Conservation (phyloP, 2,113 vertebrate genomes). For the Cephalopholis sonnerati region DNA sequence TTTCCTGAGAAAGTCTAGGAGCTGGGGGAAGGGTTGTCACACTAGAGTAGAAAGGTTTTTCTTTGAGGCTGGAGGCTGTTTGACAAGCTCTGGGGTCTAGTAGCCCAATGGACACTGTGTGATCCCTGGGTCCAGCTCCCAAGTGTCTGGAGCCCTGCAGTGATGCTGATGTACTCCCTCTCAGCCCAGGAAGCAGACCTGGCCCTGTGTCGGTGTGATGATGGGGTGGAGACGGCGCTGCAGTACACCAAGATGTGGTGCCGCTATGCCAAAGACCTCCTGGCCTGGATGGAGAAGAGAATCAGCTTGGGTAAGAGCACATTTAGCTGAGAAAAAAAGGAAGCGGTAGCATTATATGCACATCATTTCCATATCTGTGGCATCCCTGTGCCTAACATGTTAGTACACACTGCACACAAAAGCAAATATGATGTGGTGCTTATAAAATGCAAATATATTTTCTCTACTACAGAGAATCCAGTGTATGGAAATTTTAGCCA, state of each 20-base stretch:
- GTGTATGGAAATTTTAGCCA: constrained; percentile 3
- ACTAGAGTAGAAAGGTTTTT: constrained; percentile 7
- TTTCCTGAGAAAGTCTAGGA: constrained; percentile 16
- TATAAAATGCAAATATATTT: constrained; percentile 6
- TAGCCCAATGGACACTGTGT: constrained; percentile 31
- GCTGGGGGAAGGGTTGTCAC: background rate
- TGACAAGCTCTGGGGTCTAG: background rate
- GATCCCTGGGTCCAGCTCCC: constrained; percentile 26
- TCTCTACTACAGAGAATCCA: background rate
- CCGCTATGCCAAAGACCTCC: constrained; percentile 93
- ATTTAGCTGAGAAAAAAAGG: constrained; percentile 5
- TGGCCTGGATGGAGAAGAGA: constrained; percentile 93
- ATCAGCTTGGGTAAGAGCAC: constrained; percentile 87
- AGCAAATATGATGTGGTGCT: background rate
- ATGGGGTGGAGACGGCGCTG: constrained; percentile 90
- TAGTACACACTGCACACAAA: constrained; percentile 15
- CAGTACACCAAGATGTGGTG: constrained; percentile 94
- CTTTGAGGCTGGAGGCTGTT: constrained; percentile 10
- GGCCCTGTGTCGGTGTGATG: constrained; percentile 87
- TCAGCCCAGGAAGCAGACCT: constrained; percentile 91
- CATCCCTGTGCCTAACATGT: background rate
- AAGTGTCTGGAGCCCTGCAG: constrained; percentile 31
- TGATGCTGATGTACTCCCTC: constrained; percentile 82
- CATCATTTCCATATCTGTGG: constrained; percentile 7
- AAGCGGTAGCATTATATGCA: constrained; percentile 16